phyloP scores from a whole-genome alignment of 2,888 invertebrate species.

The Nemoura dubitans region DNA sequence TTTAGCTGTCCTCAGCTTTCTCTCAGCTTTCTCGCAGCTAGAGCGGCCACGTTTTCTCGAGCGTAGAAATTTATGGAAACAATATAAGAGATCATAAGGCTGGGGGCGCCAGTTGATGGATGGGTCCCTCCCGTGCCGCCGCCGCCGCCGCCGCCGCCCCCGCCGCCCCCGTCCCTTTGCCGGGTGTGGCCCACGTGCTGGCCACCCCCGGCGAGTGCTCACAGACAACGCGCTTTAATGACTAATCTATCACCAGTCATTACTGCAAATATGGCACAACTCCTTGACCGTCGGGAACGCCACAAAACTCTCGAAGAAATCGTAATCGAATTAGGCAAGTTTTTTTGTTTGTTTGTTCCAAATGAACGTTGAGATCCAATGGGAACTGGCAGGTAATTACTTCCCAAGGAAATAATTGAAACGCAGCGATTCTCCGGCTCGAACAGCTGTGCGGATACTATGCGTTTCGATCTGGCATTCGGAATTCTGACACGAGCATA shows the following conservation, averaged over 20 bases:
- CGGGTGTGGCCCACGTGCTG: neutral
- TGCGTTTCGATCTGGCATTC: neutral
- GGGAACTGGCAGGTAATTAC: neutral
- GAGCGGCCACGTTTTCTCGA: neutral
- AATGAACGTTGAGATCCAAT: neutral
- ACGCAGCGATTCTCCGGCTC: neutral
- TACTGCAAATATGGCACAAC: neutral
- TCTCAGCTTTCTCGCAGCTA: neutral
- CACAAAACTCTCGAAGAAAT: neutral
- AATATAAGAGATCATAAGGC: constrained; percentile 39
- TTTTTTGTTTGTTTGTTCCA: neutral
- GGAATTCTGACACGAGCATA: constrained; percentile 10
- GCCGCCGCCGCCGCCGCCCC: neutral
- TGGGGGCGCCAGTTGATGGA: constrained; percentile 38
- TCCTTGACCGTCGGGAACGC: neutral
- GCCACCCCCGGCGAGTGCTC: constrained; percentile 22
- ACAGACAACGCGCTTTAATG: neutral
- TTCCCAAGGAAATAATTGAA: neutral
- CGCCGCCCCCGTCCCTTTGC: neutral
- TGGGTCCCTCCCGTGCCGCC: constrained; percentile 17
- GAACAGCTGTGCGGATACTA: neutral
- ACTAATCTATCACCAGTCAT: neutral
- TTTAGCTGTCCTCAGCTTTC: neutral
- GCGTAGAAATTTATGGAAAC: constrained; percentile 46
- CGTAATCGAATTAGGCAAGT: neutral